Conservation (phyloP, 2,888 invertebrate genomes). For the Isoperla grammatica region DNA sequence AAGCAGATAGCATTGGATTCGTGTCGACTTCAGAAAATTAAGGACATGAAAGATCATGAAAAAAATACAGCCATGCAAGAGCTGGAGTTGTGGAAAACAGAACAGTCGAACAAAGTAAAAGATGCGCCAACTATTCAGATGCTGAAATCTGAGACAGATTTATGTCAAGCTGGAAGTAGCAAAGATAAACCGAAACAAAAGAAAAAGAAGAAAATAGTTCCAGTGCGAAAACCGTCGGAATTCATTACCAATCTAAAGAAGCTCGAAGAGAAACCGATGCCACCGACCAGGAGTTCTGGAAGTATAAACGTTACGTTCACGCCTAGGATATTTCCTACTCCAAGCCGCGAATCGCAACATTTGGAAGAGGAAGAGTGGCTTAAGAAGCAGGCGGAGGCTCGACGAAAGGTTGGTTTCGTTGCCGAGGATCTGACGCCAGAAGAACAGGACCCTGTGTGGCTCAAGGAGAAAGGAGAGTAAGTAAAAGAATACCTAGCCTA, state of each 20-base stretch:
- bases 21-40: slow-evolving; percentile 55
- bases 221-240: not conserved
- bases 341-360: slow-evolving; percentile 66
- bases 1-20: slow-evolving; percentile 57
- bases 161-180: not conserved
- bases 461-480: slow-evolving; percentile 72
- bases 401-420: slow-evolving; percentile 61
- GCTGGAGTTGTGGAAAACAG: slow-evolving; percentile 55
- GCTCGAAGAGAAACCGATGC: slow-evolving; percentile 45
- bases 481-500: no score
- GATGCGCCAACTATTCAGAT: no score
- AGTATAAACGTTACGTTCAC: slow-evolving; percentile 65
- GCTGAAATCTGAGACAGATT: not conserved
- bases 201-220: not conserved
- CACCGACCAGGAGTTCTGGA: slow-evolving; percentile 52
- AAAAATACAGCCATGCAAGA: slow-evolving; percentile 59
- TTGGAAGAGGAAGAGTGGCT: slow-evolving; percentile 75
- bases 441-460: slow-evolving; percentile 76
- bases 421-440: slow-evolving; percentile 69
- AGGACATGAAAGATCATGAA: slow-evolving; percentile 55
- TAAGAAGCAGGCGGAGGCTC: slow-evolving; percentile 67
- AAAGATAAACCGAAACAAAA: not conserved
- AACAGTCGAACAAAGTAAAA: slow-evolving; percentile 37
- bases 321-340: slow-evolving; percentile 71
- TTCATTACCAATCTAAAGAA: slow-evolving; percentile 8